Evolutionary conservation across 2,113 vertebrate species (phyloP), one percentile per base, ranked within the genome.

Genomic region (Columbina picui): DNA sequence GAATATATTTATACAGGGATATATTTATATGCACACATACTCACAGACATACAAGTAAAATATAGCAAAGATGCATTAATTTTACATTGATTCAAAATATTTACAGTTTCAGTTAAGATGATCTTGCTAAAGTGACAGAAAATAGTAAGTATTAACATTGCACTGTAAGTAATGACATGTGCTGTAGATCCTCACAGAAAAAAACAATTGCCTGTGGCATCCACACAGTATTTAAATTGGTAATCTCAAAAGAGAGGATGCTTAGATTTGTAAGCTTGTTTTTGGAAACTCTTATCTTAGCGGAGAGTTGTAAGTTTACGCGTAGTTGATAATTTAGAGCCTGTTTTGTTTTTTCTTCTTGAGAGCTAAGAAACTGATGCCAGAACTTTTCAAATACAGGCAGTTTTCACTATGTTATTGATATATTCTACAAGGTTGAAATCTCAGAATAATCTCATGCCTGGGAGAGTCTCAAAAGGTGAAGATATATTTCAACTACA

Each of bases 31-130:
- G 64, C 78, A 88, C 38, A 43, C 63, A 77, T 65, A 89, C 53
- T 90, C 76, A 77, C 75, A 97, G 87, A 81, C 30, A 78, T 53
- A 75, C 55, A 71, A 94, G 68, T 68, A 73, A 94, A 96, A 89
- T 92, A 78, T 65, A 89, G 79, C 79, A 82, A 87, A 78, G 88
- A 84, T 78, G 52, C 64, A 93, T 96, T 94, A 95, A 95, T 96
- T 96, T 97, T 93, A 84, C 85, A 95, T 92, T 67, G 79, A 89
- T 94, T 97, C 96, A 95, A 97, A 96, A 96, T 97, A 96, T 96
- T 96, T 95, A 95, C 90, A 52, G 84, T 89, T 94, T 94, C 60
- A 45, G 88, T 93, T 90, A 89, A 90, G 71, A 91, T 86, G 82
- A 92, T 93, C 2, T 0, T 90, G 47, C 34, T 92, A 64, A 80